These are phyloP conservation scores for Seladonia tumulorum DNA, from an alignment of 2,888 invertebrate genomes.

Conservation along the genomic window DNA sequence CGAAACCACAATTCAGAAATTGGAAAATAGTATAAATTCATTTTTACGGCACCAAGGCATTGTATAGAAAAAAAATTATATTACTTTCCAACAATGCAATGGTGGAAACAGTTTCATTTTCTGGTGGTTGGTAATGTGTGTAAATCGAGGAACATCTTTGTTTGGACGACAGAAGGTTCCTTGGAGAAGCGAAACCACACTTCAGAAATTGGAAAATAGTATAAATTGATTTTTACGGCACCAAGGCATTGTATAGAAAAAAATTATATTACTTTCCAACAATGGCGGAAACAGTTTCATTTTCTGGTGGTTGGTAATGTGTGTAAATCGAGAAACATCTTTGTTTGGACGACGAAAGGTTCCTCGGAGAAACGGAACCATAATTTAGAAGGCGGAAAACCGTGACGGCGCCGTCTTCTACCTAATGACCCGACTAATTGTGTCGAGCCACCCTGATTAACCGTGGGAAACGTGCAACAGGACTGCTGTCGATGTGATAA, in stretches of 20 bases:
- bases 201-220: constrained; percentile 55
- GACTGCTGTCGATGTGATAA: constrained; percentile 28
- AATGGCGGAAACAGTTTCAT: background rate
- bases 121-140: no score
- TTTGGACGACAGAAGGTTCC: background rate
- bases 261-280: constrained; percentile 1
- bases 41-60: background rate
- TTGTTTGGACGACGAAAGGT: background rate
- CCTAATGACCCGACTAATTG: constrained; percentile 72
- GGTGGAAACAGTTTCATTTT: no score
- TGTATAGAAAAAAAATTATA: background rate
- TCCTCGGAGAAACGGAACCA: constrained; percentile 31
- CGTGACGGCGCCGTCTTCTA: constrained; percentile 43
- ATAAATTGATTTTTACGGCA: background rate
- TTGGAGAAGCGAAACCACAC: constrained; percentile 45
- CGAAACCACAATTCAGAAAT: constrained; percentile 52
- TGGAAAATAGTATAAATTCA: constrained; percentile 44
- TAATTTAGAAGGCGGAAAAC: constrained; percentile 59
- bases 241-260: background rate
- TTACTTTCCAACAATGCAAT: no score
- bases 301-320: background rate
- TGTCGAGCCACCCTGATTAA: constrained; percentile 70
- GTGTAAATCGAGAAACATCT: background rate
- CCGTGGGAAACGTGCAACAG: constrained; percentile 61
- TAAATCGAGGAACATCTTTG: no score